Conservation (phyloP, 2,797 vertebrate species). For the Vireo griseus region DNA sequence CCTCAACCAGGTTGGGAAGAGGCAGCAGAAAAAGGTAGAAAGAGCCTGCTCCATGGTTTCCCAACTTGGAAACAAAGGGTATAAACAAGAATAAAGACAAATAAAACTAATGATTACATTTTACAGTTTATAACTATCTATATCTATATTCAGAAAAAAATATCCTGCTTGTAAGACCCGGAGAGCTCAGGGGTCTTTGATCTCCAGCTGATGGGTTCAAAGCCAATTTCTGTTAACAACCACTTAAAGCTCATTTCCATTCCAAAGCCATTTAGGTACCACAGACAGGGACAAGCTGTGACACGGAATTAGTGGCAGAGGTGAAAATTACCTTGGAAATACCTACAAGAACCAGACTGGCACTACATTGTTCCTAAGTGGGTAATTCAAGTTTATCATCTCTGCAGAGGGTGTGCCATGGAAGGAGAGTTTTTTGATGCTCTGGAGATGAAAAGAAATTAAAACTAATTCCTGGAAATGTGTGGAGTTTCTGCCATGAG, state of each 20-base stretch:
- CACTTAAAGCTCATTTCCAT: conserved; percentile 28
- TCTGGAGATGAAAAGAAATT: neutral
- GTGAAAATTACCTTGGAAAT: conserved; percentile 13
- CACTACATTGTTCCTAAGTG: neutral
- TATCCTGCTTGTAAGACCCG: neutral
- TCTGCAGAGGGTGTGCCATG: neutral
- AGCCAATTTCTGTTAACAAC: conserved; percentile 19
- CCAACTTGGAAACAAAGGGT: neutral
- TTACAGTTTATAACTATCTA: neutral
- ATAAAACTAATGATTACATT: neutral
- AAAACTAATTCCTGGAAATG: neutral
- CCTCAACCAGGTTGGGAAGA: neutral
- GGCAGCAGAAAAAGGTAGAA: neutral
- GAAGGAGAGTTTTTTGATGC: neutral
- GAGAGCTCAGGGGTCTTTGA: neutral
- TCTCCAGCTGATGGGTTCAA: neutral
- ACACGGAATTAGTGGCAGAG: conserved; percentile 22
- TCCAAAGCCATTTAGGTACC: neutral
- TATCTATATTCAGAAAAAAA: neutral
- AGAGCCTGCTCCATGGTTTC: rapidly evolving
- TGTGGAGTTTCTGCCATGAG: neutral
- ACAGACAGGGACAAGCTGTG: neutral
- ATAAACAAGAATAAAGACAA: neutral
- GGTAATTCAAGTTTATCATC: neutral
- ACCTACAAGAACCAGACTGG: neutral